Base-by-base conservation (phyloP, 2,797 vertebrate genomes). In the Cynopterus sphinx region DNA sequence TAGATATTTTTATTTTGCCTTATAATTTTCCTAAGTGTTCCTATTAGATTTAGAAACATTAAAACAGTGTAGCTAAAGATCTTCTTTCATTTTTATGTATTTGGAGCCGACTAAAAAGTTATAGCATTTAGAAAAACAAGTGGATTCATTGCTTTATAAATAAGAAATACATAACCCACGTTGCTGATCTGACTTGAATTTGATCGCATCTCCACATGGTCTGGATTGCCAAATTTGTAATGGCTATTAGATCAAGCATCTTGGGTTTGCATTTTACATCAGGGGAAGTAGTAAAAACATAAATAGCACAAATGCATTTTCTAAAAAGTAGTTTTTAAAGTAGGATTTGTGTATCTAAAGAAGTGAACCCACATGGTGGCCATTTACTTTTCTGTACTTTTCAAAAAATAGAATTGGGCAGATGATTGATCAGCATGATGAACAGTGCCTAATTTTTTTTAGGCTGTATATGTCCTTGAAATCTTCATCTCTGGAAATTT, bases 21-120 rank as follows among this genome's bases (percentile, higher is more conserved):
- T 92, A 1, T 77, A 43, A 43, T 77, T 93, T 89, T 89, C 28
- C 46, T 65, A 91, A 71, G 33, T 59, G 55, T 95, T 92, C 78
- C 19, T 91, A 22, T 92, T 70, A 90, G 71, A 91, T 78, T 93
- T 89, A 86, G 63, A 65, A 22, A 57, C 61, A 31, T 93, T 91
- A 93, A 94, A 89, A 68, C 31, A 96, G 36, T 7, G 15, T 89
- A 85, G 55, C 46, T 59, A 74, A 95, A 94, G 11, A 19, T 49
- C 6, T 77, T 77, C 33, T 93, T 75, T 79, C 36, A 68, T 87
- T 95, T 96, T 89, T 71, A 16, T 53, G 39, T 71, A 49, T 91
- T 83, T 93, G n/a, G 49, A 65, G 8, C 28, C 61, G 36, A 85
- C 55, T 41, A 68, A 78, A 95, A 88, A 88, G 22, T 87, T 93